Percentiles rank a stretch among this genome's conserved stretches.
These are phyloP conservation scores for Drosophila grimshawi DNA, from an alignment of 1,140 invertebrate species.

Conservation along the genomic window DNA sequence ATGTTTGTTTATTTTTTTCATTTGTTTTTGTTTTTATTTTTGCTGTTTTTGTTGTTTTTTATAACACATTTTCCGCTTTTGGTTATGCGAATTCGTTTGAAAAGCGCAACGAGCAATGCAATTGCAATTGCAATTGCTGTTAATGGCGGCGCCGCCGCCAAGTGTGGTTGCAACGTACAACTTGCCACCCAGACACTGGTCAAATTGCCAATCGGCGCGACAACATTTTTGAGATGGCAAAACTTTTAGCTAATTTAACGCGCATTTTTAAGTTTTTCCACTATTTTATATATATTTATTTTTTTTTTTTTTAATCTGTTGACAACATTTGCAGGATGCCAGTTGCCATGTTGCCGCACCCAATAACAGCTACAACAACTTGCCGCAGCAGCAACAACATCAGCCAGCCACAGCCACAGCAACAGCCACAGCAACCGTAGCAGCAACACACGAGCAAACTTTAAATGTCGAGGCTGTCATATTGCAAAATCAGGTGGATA, in stretches of 20 bases:
- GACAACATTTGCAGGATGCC: constrained; percentile 80
- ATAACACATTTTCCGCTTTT: constrained; percentile 67
- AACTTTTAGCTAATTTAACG: constrained; percentile 67
- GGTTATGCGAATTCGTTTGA: constrained; percentile 42
- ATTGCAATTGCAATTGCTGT: not conserved
- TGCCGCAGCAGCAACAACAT: constrained; percentile 36
- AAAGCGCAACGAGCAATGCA: constrained; percentile 35
- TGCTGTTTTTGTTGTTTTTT: constrained; percentile 18
- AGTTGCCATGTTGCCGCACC: constrained; percentile 64
- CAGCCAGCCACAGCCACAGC: constrained; percentile 34
- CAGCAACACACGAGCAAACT: constrained; percentile 43
- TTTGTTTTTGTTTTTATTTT: constrained; percentile 24
- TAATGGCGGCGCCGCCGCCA: constrained; percentile 23
- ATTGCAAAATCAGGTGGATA: constrained; percentile 90
- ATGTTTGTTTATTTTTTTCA: constrained; percentile 1
- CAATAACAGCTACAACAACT: constrained; percentile 46
- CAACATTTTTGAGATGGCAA: constrained; percentile 74
- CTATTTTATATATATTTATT: constrained; percentile 16
- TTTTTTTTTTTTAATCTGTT: constrained; percentile 52
- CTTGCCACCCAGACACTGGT: constrained; percentile 32
- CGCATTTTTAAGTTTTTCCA: constrained; percentile 59
- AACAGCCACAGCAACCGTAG: constrained; percentile 20
- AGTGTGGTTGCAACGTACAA: constrained; percentile 31
- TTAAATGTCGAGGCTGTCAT: constrained; percentile 87
- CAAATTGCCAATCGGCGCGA: constrained; percentile 41